phyloP scores from a whole-genome alignment of 2,888 invertebrate genomes.

The Ormyrus labotus region DNA sequence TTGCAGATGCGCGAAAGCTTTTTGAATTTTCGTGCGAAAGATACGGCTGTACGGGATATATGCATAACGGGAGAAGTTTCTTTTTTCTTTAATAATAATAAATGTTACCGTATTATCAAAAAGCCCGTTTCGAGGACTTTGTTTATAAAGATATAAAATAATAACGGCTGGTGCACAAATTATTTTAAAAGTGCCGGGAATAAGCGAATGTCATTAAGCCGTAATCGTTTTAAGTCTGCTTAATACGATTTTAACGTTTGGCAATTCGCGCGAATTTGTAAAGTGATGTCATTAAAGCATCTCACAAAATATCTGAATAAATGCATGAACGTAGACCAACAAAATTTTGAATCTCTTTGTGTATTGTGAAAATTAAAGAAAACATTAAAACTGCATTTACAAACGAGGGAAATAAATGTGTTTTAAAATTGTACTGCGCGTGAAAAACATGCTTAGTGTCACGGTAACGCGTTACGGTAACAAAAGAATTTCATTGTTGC shows the following conservation, averaged over 20 bases:
- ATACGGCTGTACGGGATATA: too few species aligned
- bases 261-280: constrained; percentile 5
- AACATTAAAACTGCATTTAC: neutral
- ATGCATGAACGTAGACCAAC: neutral
- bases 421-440: neutral
- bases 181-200: too few species aligned
- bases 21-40: too few species aligned
- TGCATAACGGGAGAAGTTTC: too few species aligned
- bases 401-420: neutral
- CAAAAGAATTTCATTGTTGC: neutral
- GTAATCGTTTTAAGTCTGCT: constrained; percentile 26
- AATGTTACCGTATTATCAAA: too few species aligned
- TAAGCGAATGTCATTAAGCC: neutral
- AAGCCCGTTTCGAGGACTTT: too few species aligned
- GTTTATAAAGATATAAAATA: too few species aligned
- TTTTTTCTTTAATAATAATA: too few species aligned
- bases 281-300: neutral
- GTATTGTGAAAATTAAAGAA: neutral
- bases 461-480: neutral
- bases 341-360: neutral
- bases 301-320: constrained; percentile 24
- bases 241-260: constrained; percentile 31
- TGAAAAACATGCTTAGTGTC: neutral
- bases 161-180: too few species aligned
- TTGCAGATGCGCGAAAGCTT: too few species aligned